Evolutionary conservation across 1,140 invertebrate genomes (phyloP).

Genomic region (Hycleus phaleratus): DNA sequence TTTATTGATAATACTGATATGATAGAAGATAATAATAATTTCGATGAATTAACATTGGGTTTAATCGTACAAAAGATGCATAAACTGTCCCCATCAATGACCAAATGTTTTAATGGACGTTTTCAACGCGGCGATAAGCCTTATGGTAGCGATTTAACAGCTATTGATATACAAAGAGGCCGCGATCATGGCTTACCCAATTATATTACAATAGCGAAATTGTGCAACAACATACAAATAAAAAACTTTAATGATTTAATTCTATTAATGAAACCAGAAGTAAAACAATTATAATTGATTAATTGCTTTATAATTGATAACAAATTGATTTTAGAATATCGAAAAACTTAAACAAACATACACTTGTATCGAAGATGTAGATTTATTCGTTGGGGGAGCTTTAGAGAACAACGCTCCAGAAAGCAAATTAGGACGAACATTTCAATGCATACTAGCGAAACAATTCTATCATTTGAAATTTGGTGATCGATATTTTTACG

Average conservation of each 20-base stretch:
- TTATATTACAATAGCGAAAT: constrained; percentile 68
- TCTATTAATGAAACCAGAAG: constrained; percentile 49
- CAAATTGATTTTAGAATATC: background rate
- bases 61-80: constrained; percentile 57
- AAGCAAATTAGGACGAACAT: constrained; percentile 52
- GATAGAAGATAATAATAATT: constrained; percentile 43
- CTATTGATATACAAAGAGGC: constrained; percentile 76
- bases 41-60: constrained; percentile 57
- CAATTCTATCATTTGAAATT: constrained; percentile 45
- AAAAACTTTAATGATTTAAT: constrained; percentile 59
- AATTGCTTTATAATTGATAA: background rate
- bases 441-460: constrained; percentile 51
- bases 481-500: constrained; percentile 49
- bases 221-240: constrained; percentile 64
- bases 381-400: constrained; percentile 49
- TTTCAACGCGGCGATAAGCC: constrained; percentile 57
- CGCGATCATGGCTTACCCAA: constrained; percentile 75
- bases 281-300: constrained; percentile 46
- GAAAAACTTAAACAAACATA: constrained; percentile 46
- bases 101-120: constrained; percentile 60
- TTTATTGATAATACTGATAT: constrained; percentile 50
- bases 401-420: constrained; percentile 44
- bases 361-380: constrained; percentile 47
- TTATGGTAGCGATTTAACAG: constrained; percentile 67
- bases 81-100: constrained; percentile 45